Evolutionary conservation across 2,797 vertebrate species (phyloP), one percentile per base, ranked within the genome.

Genomic region (Sebastes goodei): DNA sequence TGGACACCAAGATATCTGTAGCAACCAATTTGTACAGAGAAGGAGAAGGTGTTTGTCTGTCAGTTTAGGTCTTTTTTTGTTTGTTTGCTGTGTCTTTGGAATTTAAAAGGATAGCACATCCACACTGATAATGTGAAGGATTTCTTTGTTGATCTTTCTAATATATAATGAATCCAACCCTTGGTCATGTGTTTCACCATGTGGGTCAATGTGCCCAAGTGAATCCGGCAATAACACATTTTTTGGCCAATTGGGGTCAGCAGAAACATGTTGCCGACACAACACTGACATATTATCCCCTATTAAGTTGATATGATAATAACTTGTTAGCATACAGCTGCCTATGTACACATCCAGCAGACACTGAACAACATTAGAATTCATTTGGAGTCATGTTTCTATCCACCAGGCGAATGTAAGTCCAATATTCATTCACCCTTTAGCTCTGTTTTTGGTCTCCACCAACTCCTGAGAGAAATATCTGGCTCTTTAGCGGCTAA

Each of bases 1-100:
- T 8, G 92, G 93, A 91, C 86, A n/a, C 56, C 11, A 0, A 71
- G 76, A 85, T 66, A 73, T 82, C 74, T 88, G 76, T 15, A 38
- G 82, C 84, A 86, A 81, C 83, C 86, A 90, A 88, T 91, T 93
- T 90, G 87, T 90, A 72, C 79, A 82, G 69, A 83, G 71, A 67
- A 63, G 82, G 46, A 83, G 49, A 53, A 69, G 35, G 42, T 70
- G 78, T 84, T 78, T 81, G 80, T 75, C 74, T 84, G 76, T 75
- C 84, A 76, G 74, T 72, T 84, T 46, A n/a, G 33, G 7, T 33
- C 15, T 42, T 71, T 46, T 52, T 52, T 27, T 46, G 30, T 46
- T 49, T 49, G 42, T 33, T 77, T 21, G 38, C 17, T 62, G 35
- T 52, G 17, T 52, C 23, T 61, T 71, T 14, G 9, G 25, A 52